Conservation (phyloP, 1,140 invertebrate genomes). For the Mercenaria mercenaria region DNA sequence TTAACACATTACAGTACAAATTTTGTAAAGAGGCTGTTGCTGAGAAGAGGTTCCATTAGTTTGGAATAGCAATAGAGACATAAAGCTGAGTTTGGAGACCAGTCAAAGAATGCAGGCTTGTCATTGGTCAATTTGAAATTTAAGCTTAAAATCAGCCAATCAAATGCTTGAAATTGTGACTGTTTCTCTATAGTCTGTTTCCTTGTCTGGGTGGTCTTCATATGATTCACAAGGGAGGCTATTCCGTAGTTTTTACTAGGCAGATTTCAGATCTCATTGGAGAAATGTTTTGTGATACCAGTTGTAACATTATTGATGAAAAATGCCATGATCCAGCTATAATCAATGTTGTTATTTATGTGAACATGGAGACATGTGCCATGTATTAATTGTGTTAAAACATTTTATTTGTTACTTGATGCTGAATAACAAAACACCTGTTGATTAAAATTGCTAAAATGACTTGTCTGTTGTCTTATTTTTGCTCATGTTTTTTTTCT, state of each 20-base stretch:
- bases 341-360: constrained; percentile 4
- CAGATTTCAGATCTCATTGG: not conserved
- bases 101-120: too few relatives aligned
- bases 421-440: constrained; percentile 29
- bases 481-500: not conserved
- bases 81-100: too few relatives aligned
- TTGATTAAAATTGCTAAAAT: constrained; percentile 25
- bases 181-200: too few relatives aligned
- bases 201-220: too few relatives aligned
- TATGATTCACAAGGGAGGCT: not conserved
- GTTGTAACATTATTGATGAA: not conserved
- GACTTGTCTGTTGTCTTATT: not conserved
- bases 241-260: not conserved
- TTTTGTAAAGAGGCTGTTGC: too few relatives aligned
- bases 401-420: constrained; percentile 46
- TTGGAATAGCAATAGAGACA: too few relatives aligned
- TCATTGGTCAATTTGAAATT: too few relatives aligned
- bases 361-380: constrained; percentile 17
- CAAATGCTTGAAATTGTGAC: too few relatives aligned
- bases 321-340: not conserved
- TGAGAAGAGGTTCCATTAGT: too few relatives aligned
- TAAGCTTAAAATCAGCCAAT: too few relatives aligned
- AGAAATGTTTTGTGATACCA: not conserved
- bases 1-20: too few relatives aligned
- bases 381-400: not conserved